A percentile compares a stretch with the other conserved stretches of the same genome.
These are phyloP conservation scores for Cydia amplana DNA, from an alignment of 1,140 invertebrate species.

Conservation along the genomic window DNA sequence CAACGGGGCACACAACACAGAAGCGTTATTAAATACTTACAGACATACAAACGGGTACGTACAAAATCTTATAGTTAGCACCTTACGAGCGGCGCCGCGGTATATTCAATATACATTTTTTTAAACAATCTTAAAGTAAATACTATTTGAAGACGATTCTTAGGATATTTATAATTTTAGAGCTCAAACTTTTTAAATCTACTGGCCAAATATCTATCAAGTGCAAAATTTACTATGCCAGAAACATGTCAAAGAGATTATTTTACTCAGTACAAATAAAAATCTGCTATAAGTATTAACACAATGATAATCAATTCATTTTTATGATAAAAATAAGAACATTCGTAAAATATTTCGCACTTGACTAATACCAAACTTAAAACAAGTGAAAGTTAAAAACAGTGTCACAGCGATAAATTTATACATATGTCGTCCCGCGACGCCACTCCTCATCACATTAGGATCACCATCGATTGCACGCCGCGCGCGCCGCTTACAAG, in stretches of 20 bases:
- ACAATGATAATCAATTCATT: too few relatives aligned
- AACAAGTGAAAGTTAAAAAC: neutral
- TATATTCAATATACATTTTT: neutral
- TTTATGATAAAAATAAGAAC: too few relatives aligned
- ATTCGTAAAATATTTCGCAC: neutral
- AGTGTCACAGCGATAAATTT: neutral
- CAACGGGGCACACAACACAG: conserved; percentile 27
- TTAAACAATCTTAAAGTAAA: neutral
- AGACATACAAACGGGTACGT: conserved; percentile 30
- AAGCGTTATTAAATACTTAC: conserved; percentile 26
- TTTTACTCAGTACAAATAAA: too few relatives aligned
- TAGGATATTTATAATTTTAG: too few relatives aligned
- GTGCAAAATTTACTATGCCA: too few relatives aligned
- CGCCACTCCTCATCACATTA: conserved; percentile 24
- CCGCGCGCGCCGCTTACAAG: neutral
- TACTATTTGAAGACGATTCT: too few relatives aligned
- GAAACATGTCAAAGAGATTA: too few relatives aligned
- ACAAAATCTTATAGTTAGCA: conserved; percentile 48
- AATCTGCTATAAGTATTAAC: too few relatives aligned
- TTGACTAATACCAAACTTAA: neutral
- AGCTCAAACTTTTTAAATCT: too few relatives aligned
- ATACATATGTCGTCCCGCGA: conserved; percentile 5
- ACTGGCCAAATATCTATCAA: too few relatives aligned
- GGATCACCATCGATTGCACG: conserved; percentile 19
- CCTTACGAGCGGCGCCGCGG: conserved; percentile 40